Evolutionary conservation across 2,797 vertebrate genomes (phyloP).

Genomic region (Lycodopsis pacificus): DNA sequence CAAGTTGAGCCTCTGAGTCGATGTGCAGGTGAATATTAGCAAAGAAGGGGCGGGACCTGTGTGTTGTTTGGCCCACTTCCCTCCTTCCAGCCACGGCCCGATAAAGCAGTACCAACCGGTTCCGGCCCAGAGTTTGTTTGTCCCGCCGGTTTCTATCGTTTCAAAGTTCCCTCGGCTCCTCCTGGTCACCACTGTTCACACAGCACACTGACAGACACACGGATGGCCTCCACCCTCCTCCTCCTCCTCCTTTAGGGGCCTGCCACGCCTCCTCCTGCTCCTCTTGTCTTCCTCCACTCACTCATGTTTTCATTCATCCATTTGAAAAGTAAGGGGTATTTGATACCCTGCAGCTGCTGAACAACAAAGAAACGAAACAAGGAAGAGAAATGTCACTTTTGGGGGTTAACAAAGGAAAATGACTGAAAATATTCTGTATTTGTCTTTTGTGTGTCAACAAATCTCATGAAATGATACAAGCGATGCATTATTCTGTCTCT

Average conservation of each 20-base stretch:
- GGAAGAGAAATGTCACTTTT: constrained; percentile 32
- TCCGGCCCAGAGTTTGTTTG: constrained; percentile 51
- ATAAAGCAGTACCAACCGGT: constrained; percentile 40
- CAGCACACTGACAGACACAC: constrained; percentile 65
- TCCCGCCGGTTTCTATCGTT: constrained; percentile 46
- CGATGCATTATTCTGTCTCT: not conserved
- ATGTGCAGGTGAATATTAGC: constrained; percentile 56
- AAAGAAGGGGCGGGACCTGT: constrained; percentile 38
- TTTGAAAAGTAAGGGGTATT: constrained; percentile 68
- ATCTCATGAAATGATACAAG: not conserved
- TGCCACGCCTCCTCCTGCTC: constrained; percentile 25
- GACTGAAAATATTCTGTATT: not conserved
- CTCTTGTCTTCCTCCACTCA: constrained; percentile 56
- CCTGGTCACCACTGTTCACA: constrained; percentile 52
- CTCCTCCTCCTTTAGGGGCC: constrained; percentile 13
- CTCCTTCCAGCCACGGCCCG: not conserved
- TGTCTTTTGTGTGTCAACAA: not conserved
- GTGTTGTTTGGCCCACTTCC: constrained; percentile 20
- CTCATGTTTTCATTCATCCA: constrained; percentile 70
- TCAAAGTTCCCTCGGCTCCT: constrained; percentile 29
- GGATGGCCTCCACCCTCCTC: constrained; percentile 38
- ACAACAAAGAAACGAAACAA: constrained; percentile 27
- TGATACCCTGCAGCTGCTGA: constrained; percentile 69
- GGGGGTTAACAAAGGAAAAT: not conserved
- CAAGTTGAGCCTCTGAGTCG: constrained; percentile 64